Percentiles rank a stretch among this genome's conserved stretches.
Evolutionary conservation across 2,113 vertebrate genomes (phyloP).

Genomic region (Cranoglanis bouderius): DNA sequence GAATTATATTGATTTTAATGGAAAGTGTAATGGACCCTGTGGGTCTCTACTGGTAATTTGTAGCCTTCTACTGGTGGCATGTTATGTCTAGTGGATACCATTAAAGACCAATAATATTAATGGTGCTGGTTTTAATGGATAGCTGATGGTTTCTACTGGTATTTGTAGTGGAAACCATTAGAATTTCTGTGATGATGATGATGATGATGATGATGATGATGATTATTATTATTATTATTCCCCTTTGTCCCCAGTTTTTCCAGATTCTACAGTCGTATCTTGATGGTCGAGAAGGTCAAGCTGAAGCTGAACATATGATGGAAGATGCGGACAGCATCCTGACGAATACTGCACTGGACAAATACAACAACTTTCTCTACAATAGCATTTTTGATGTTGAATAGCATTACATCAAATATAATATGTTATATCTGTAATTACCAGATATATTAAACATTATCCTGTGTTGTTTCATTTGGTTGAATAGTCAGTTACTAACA

Average conservation of each 20-base stretch:
- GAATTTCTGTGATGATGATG: no score
- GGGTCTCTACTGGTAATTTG: no score
- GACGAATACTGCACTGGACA: conserved; percentile 28
- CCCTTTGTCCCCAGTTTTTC: conserved; percentile 54
- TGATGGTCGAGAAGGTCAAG: conserved; percentile 48
- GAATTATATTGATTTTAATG: no score
- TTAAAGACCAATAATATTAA: no score
- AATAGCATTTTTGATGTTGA: conserved; percentile 34
- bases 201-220: background rate
- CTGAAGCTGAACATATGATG: conserved; percentile 7
- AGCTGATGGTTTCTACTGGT: no score
- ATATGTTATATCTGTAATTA: background rate
- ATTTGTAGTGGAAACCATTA: no score
- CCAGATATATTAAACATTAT: background rate
- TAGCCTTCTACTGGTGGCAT: no score
- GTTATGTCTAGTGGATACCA: no score
- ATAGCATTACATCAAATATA: background rate
- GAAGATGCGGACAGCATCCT: conserved; percentile 16
- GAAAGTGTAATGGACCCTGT: no score
- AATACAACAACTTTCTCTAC: conserved; percentile 32
- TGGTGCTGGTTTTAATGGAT: no score
- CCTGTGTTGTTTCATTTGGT: background rate
- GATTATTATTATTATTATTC: background rate
- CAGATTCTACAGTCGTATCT: conserved; percentile 64
- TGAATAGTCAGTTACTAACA: background rate